These are phyloP conservation scores for Carcharodon carcharias DNA, from an alignment of 2,797 vertebrate genomes.

Conservation along the genomic window DNA sequence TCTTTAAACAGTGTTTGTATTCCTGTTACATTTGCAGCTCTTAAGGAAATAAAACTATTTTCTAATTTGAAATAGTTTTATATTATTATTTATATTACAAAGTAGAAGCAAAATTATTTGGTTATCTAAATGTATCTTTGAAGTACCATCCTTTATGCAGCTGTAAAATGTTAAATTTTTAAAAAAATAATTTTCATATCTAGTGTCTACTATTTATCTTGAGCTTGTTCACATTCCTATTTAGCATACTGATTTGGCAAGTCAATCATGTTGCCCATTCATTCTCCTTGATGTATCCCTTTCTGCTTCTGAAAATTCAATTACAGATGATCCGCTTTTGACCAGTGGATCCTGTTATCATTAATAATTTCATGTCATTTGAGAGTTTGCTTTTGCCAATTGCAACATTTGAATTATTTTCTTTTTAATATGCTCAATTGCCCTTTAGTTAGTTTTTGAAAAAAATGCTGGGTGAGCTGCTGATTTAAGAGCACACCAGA, in stretches of 20 bases:
- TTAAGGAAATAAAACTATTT: neutral
- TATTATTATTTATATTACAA: neutral
- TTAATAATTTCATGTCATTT: neutral
- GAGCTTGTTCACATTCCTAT: neutral
- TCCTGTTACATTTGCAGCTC: neutral
- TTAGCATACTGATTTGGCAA: neutral
- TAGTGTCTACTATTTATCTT: neutral
- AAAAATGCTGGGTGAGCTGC: too few relatives aligned
- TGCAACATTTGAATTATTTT: neutral
- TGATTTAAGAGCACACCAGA: too few relatives aligned
- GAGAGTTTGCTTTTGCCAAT: neutral
- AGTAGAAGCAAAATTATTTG: neutral
- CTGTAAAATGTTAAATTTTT: neutral
- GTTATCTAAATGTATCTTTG: neutral
- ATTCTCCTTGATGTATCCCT: neutral
- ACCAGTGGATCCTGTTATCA: neutral
- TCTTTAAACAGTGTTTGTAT: neutral
- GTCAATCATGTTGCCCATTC: neutral
- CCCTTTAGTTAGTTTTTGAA: too few relatives aligned
- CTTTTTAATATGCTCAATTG: neutral
- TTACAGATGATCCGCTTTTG: neutral
- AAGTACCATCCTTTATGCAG: neutral
- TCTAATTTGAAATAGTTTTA: neutral
- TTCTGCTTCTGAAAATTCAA: neutral
- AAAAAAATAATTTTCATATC: neutral